Evolutionary conservation across 2,888 invertebrate genomes (phyloP), one percentile per base, ranked within the genome.

Genomic region (Hypomecis punctinalis): DNA sequence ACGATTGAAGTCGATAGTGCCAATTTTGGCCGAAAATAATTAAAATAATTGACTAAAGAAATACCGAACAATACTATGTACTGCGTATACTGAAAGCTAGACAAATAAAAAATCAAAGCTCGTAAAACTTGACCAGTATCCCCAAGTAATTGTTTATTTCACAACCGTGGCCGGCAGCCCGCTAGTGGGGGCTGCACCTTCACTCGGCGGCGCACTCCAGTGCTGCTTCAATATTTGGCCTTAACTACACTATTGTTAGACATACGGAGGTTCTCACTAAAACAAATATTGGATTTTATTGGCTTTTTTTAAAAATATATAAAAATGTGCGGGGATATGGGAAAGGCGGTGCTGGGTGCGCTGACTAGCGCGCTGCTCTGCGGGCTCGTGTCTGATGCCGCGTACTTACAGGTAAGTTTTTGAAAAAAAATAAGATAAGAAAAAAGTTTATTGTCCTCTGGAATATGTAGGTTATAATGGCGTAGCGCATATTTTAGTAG

Each of bases 271-370:
- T 46, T 47, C 58, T 48, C 36, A 54, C 57, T 65, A 43, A 66
- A 67, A 63, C 8, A 0, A 11, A 0, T 10, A 43, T 56, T 56
- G 0, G n/a, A 35, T 9, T 33, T 11, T 23, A 23, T 46, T 46
- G 11, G 36, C n/a, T 37, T 8, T n/a, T n/a, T 37, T 37, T 9
- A 9, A 6, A 11, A 13, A 39, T 11, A 1, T 37, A 9, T 37
- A 58, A 86, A 76, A 73, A 93, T 93, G 93, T 93, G 93, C 71
- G 93, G 93, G 63, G 91, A 91, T 76, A 92, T 91, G 91, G 93
- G 93, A 36, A 93, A 92, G 69, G 93, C 93, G 0, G 93, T 93
- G 40, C 71, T 92, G 76, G 73, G 93, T 62, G 93, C 92, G 69
- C 82, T 93, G 35, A 91, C 93, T 0, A 89, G 90, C 0, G 93